Percentiles rank a stretch among this genome's conserved stretches.
Conservation (phyloP, 2,113 vertebrate genomes). For the Hepsetus odoe region DNA sequence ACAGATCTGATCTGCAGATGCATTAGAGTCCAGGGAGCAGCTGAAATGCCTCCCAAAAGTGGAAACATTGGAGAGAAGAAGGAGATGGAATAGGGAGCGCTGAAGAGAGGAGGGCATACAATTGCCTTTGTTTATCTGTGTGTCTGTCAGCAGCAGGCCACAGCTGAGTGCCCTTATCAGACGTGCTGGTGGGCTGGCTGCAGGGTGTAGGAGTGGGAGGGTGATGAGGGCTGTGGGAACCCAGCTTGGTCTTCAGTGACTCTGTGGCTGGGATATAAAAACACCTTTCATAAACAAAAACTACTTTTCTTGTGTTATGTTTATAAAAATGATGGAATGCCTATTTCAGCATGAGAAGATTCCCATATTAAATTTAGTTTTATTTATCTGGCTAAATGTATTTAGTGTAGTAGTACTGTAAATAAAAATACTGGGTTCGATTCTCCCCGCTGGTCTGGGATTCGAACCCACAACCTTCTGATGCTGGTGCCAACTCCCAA, state of each 20-base stretch:
- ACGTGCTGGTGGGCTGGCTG: slow-evolving; percentile 12
- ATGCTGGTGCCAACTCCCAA: too few species aligned
- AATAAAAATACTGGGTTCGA: too few species aligned
- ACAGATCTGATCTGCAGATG: slow-evolving; percentile 70
- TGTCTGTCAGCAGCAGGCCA: slow-evolving; percentile 58
- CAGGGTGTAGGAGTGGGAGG: slow-evolving; percentile 9
- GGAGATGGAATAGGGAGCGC: background rate
- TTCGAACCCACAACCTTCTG: too few species aligned
- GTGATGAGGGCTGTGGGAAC: background rate
- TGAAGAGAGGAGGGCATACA: slow-evolving; percentile 25
- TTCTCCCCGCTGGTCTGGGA: too few species aligned
- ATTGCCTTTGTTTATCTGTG: slow-evolving; percentile 46
- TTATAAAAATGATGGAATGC: background rate
- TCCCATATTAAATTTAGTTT: too few species aligned
- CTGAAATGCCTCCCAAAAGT: slow-evolving; percentile 8
- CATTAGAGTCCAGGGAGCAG: slow-evolving; percentile 60
- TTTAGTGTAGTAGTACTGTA: too few species aligned
- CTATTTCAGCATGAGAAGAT: too few species aligned
- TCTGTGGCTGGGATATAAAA: background rate
- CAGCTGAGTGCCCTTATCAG: slow-evolving; percentile 44
- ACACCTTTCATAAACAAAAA: background rate
- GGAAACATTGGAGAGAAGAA: background rate
- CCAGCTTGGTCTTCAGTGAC: background rate
- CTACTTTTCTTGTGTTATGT: background rate
- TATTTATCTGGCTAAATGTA: too few species aligned